These are phyloP conservation scores for Centropus bengalensis DNA, from an alignment of 2,113 vertebrate genomes.

Conservation along the genomic window DNA sequence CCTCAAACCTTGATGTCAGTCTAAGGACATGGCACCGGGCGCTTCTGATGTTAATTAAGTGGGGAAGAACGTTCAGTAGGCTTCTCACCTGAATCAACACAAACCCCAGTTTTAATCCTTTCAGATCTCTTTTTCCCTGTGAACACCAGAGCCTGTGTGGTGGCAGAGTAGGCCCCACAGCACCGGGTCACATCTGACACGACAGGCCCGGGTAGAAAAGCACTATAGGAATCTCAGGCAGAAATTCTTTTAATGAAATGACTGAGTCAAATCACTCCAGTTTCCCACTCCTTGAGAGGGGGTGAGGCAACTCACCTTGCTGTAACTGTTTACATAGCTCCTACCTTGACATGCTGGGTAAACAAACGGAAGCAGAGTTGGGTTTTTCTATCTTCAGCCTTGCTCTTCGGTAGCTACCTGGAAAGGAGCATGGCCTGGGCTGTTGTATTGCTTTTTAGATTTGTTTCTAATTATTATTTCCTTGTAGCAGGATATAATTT, in stretches of 20 bases:
- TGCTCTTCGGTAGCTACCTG: not conserved
- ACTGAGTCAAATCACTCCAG: not conserved
- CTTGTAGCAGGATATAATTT: not conserved
- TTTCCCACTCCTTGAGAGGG: not conserved
- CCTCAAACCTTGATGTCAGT: not conserved
- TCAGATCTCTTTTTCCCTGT: not conserved
- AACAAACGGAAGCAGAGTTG: not conserved
- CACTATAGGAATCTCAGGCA: constrained; percentile 57
- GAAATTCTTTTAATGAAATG: constrained; percentile 11
- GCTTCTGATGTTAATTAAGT: not conserved
- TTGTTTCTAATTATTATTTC: not conserved
- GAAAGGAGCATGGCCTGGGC: not conserved
- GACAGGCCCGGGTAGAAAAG: not conserved
- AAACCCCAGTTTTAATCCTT: not conserved
- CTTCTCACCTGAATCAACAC: not conserved
- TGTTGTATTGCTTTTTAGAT: not conserved
- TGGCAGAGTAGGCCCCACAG: fast-evolving
- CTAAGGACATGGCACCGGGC: not conserved
- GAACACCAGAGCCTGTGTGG: not conserved
- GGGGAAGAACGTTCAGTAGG: not conserved
- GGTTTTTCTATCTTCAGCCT: not conserved
- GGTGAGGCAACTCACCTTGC: not conserved
- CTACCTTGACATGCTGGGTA: not conserved
- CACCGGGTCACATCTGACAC: not conserved
- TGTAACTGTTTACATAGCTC: constrained; percentile 20